phyloP scores from a whole-genome alignment of 2,113 vertebrate genomes.

The Balaeniceps rex region DNA sequence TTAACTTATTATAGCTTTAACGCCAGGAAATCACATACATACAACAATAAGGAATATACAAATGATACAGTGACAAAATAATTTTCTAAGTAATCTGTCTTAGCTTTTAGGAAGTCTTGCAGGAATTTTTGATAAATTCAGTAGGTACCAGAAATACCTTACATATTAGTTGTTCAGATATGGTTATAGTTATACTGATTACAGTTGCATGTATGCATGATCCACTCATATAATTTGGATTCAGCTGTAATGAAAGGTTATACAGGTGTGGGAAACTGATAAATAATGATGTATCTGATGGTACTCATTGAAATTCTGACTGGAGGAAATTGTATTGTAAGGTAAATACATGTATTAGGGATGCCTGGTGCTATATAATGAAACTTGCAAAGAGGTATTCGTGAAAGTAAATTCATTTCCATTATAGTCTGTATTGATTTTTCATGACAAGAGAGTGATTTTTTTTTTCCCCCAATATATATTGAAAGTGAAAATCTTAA shows the following conservation, averaged over 20 bases:
- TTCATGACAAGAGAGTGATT: background rate
- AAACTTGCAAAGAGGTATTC: background rate
- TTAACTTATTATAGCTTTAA: background rate
- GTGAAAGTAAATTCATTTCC: background rate
- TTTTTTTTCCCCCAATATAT: fast-evolving
- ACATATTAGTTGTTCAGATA: background rate
- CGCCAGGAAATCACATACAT: background rate
- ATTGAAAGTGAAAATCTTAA: background rate
- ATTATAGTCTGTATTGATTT: background rate
- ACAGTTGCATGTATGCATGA: background rate
- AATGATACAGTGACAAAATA: background rate
- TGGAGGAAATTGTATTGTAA: background rate
- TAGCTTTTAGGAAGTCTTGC: background rate
- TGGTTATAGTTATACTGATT: background rate
- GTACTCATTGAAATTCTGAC: background rate
- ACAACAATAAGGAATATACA: background rate
- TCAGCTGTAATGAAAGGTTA: background rate
- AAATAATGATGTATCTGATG: background rate
- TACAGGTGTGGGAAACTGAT: background rate
- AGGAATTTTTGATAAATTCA: background rate
- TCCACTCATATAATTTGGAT: background rate
- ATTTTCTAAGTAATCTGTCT: background rate
- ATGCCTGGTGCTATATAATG: background rate
- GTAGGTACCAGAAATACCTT: background rate
- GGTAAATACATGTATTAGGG: background rate